phyloP scores from a whole-genome alignment of 2,888 invertebrate genomes.

The Lasioglossum villosulum region DNA sequence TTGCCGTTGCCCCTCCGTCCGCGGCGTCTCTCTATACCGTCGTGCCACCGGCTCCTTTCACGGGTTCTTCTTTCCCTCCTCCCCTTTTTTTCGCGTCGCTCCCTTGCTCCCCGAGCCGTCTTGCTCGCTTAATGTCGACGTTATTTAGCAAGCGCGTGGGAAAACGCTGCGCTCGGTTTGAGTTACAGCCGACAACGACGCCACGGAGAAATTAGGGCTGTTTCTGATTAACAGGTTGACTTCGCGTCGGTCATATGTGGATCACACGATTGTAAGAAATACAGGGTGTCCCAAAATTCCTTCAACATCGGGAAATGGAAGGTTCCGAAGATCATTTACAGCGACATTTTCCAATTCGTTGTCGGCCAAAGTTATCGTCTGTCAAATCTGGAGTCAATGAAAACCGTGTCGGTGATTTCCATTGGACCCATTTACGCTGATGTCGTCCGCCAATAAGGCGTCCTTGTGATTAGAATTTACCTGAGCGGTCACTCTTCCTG shows the following conservation, averaged over 20 bases:
- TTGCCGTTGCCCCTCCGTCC: neutral
- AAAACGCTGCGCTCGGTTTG: constrained; percentile 29
- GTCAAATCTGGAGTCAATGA: too few species aligned
- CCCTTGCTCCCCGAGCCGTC: constrained; percentile 18
- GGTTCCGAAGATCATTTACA: too few species aligned
- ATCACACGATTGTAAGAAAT: neutral
- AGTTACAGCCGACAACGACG: neutral
- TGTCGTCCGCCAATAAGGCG: too few species aligned
- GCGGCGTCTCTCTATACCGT: neutral
- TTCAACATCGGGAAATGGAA: too few species aligned
- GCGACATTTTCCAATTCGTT: too few species aligned
- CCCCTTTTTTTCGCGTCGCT: constrained; percentile 16
- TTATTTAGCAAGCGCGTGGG: constrained; percentile 52
- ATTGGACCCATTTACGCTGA: too few species aligned
- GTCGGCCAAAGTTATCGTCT: too few species aligned
- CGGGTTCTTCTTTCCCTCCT: neutral
- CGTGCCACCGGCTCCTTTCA: constrained; percentile 16
- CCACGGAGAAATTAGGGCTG: neutral
- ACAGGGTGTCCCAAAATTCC: too few species aligned
- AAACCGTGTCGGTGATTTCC: too few species aligned
- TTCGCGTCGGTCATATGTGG: neutral
- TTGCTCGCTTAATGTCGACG: constrained; percentile 54
- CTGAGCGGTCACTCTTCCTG: too few species aligned
- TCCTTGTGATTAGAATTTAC: too few species aligned
- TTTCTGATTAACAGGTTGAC: constrained; percentile 22